Evolutionary conservation across 2,888 invertebrate genomes (phyloP).

Genomic region (Willowsia nigromaculata): DNA sequence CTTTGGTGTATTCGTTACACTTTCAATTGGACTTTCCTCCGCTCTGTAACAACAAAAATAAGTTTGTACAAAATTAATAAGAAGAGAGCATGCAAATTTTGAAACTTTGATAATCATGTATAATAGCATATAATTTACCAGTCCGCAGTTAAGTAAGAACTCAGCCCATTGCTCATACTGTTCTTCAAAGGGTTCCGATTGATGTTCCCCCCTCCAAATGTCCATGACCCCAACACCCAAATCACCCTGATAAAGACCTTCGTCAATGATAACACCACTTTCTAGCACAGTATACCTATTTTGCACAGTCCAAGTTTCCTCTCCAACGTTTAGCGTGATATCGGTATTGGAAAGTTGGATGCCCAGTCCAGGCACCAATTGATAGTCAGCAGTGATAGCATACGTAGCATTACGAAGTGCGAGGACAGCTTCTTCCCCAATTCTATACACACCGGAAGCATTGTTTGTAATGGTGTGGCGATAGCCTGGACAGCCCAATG

Average conservation of each 20-base stretch:
- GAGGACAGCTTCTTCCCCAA: background rate
- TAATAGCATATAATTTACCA: background rate
- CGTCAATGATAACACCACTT: slow-evolving; percentile 39
- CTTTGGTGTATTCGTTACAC: background rate
- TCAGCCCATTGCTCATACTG: slow-evolving; percentile 53
- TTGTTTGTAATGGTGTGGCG: slow-evolving; percentile 36
- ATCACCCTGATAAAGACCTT: background rate
- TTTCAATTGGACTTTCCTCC: background rate
- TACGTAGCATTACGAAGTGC: background rate
- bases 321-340: slow-evolving; percentile 27
- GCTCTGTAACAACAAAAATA: background rate
- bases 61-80: too few relatives aligned
- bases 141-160: slow-evolving; percentile 45
- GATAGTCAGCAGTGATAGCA: slow-evolving; percentile 36
- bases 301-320: slow-evolving; percentile 9
- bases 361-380: slow-evolving; percentile 10
- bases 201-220: slow-evolving; percentile 31
- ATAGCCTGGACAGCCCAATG: background rate
- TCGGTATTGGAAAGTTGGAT: slow-evolving; percentile 39
- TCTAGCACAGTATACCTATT: background rate
- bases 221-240: slow-evolving; percentile 5
- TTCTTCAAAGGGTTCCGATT: slow-evolving; percentile 18
- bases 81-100: background rate
- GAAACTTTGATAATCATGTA: background rate
- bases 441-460: background rate